Base-by-base conservation (phyloP, 1,140 invertebrate genomes). In the Eriosoma lanigerum region DNA sequence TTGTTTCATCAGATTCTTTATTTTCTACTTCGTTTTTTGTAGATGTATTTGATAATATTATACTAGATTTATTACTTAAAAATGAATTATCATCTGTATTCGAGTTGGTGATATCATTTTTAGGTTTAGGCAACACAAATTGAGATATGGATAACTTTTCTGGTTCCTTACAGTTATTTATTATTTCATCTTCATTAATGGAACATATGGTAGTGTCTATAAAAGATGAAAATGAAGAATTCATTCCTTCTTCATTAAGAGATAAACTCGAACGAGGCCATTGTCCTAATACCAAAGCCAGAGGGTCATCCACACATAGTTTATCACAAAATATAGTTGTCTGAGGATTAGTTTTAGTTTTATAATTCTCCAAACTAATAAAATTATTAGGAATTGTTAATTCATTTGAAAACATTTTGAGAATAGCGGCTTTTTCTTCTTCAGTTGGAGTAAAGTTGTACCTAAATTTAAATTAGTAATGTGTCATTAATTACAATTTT, bases 321-420 rank as follows among this genome's bases (percentile, higher is more conserved):
- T 88, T 91, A n/a, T 92, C 88, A 87, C 96, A 98, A 75, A 98
- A 90, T 56, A 89, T 84, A 10, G 88, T 89, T 9, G 94, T 96
- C 86, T 98, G 96, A 21, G 92, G 89, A 87, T 98, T 98, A 17
- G 90, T 84, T 82, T n/a, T 87, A 82, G 90, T 85, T 83, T 91
- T 93, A 3, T 89, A 84, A 70, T 90, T 87, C 0, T 90, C 93
- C 44, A 93, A 96, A 83, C 85, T 87, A 46, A 86, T 85, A 87
- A 99, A 98, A 86, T 93, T 94, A 3, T 90, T 85, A 1, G 94
- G 94, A 62, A 93, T 87, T 64, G 83, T 85, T 29, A 96, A 86
- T 87, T 91, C 87, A 48, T 89, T 86, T 24, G 29, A 38, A 13
- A 78, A 78, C 84, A 98, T 93, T 84, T 91, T 88, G 0, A 89